These are phyloP conservation scores for Zaprionus inermis DNA, from an alignment of 1,140 invertebrate species.

Conservation along the genomic window DNA sequence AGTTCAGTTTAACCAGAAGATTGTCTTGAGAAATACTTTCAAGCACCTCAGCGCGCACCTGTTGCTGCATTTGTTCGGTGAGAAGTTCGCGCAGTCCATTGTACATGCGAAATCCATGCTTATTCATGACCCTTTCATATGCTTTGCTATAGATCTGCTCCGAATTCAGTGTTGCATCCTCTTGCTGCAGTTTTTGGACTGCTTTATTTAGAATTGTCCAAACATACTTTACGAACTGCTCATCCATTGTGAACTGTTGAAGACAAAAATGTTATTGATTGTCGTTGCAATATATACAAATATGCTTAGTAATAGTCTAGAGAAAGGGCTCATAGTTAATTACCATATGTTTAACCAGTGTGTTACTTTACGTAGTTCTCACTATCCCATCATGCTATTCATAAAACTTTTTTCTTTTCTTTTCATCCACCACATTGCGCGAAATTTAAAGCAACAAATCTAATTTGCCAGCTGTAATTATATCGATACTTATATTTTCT, in stretches of 20 bases:
- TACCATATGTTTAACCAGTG: background rate
- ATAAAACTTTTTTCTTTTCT: background rate
- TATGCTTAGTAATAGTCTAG: no score
- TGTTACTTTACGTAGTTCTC: background rate
- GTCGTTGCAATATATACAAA: background rate
- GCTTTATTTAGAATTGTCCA: conserved; percentile 5
- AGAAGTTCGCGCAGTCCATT: conserved; percentile 11
- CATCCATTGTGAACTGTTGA: conserved; percentile 10
- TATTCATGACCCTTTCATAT: conserved; percentile 2
- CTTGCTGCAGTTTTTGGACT: background rate
- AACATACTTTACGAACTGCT: conserved; percentile 2
- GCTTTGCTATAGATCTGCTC: conserved; percentile 1
- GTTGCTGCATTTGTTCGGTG: background rate
- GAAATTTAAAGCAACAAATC: background rate
- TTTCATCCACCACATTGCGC: background rate
- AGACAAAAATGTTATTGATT: background rate
- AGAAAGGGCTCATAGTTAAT: no score
- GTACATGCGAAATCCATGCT: conserved; percentile 15
- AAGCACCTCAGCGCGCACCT: background rate
- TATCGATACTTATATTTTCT: background rate
- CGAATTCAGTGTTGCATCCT: background rate
- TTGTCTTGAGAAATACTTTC: background rate
- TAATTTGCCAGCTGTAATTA: background rate
- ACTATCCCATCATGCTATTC: background rate
- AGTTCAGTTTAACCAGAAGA: background rate